Percentiles rank a stretch among this genome's conserved stretches.
Conservation (phyloP, 2,888 invertebrate genomes). For the Eurytoma californica region DNA sequence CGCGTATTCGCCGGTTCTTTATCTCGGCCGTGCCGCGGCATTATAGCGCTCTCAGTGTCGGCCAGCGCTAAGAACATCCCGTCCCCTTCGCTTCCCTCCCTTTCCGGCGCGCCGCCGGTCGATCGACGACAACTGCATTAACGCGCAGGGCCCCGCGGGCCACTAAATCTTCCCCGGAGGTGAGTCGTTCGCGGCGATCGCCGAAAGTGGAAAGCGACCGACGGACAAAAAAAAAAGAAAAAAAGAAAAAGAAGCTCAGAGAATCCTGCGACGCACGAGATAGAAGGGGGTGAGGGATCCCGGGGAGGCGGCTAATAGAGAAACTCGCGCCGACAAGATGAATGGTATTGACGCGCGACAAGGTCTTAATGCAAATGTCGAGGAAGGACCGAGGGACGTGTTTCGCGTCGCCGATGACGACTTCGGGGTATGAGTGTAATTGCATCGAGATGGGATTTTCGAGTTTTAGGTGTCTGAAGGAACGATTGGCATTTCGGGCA, state of each 20-base stretch:
- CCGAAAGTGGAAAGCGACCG: conserved; percentile 66
- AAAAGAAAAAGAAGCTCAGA: conserved; percentile 22
- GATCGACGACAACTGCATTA: conserved; percentile 59
- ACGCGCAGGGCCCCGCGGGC: conserved; percentile 40
- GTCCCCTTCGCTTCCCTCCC: not conserved
- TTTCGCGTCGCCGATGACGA: conserved; percentile 12
- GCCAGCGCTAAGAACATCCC: not conserved
- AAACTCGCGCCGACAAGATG: conserved; percentile 32
- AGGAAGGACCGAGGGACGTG: conserved; percentile 35
- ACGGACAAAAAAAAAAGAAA: conserved; percentile 38
- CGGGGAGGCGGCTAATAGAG: conserved; percentile 16
- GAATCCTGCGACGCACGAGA: conserved; percentile 11
- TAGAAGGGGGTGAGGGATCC: conserved; percentile 8
- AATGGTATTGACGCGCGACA: conserved; percentile 37
- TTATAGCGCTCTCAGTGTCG: not conserved
- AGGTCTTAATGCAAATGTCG: conserved; percentile 38
- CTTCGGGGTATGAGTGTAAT: not conserved
- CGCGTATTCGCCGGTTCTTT: not conserved
- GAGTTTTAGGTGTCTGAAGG: not conserved
- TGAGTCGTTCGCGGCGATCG: conserved; percentile 63
- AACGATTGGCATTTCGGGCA: no score
- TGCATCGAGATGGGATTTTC: not conserved
- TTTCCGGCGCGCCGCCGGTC: not conserved
- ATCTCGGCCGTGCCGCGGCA: not conserved
- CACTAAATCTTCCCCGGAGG: conserved; percentile 65